Evolutionary conservation across 2,888 invertebrate genomes (phyloP), one percentile per base, ranked within the genome.

Genomic region (Agonopterix heracliana): DNA sequence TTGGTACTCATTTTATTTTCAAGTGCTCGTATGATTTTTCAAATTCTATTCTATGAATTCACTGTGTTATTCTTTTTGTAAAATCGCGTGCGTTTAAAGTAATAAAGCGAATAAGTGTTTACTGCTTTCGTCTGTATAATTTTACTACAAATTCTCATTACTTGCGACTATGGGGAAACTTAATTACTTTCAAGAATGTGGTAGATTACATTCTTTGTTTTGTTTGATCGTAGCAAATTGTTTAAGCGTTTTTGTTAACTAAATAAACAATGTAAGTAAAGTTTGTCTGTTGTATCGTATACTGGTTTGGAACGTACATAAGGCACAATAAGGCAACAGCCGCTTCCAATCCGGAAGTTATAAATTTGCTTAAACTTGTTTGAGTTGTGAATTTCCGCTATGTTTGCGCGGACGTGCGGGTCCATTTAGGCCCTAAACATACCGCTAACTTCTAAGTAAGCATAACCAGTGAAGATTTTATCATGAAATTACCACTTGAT

Each of bases 301-400:
- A 26, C 26, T 26, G 26, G 26, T 26, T 26, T 13, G 26, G 26
- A 34, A 4, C 38, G 38, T 38, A 38, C 38, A 38, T n/a, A 38
- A 38, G 38, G 38, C 38, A n/a, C 38, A n/a, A 38, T 41, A 34
- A 48, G 42, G 46, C 35, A 42, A 46, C 70, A 73, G 67, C 77
- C 73, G 75, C 69, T 70, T 71, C 68, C 71, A 74, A 80, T 76
- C 70, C 74, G 73, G 78, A 84, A 85, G 78, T 84, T 85, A 83
- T 85, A 81, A 84, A 85, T 86, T 85, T 83, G 73, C 77, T 75
- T 82, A 79, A 86, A 84, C 70, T 85, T 86, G 83, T 85, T 86
- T 84, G 78, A 84, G 82, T 86, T 85, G 60, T 66, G 74, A 80
- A 80, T 84, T 82, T 75, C 72, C 74, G 66, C 77, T 78, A 77